These are phyloP conservation scores for Fundulus diaphanus DNA, from an alignment of 2,797 vertebrate species.

Conservation along the genomic window DNA sequence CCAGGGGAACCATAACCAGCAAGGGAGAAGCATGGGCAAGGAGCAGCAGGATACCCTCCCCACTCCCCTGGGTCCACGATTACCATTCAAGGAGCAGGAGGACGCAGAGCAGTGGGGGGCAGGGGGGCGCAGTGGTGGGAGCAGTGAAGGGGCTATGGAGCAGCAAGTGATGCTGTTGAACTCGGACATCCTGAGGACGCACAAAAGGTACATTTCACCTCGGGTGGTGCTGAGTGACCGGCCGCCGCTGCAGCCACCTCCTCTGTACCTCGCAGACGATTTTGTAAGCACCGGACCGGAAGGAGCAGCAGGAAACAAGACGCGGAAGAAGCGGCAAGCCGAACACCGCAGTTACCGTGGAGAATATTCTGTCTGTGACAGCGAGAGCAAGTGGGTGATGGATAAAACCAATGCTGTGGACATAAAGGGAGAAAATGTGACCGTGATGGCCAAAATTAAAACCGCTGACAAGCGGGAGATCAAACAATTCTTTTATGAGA, in stretches of 20 bases:
- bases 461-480: conserved; percentile 84
- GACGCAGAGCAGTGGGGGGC: conserved; percentile 47
- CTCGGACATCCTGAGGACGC: conserved; percentile 88
- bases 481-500: conserved; percentile 98
- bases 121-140: conserved; percentile 25
- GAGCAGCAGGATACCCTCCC: conserved; percentile 52
- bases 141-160: conserved; percentile 57
- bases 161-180: conserved; percentile 83
- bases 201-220: conserved; percentile 92
- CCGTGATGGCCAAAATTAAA: conserved; percentile 89
- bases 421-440: conserved; percentile 86
- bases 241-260: conserved; percentile 89
- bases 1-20: conserved; percentile 63
- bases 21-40: conserved; percentile 47
- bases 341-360: conserved; percentile 92
- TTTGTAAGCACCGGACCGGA: conserved; percentile 80
- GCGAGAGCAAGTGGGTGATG: conserved; percentile 93
- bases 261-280: conserved; percentile 91
- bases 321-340: conserved; percentile 87
- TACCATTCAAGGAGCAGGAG: conserved; percentile 50
- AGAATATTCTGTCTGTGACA: conserved; percentile 97
- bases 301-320: conserved; percentile 81
- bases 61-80: conserved; percentile 34
- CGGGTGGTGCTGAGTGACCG: conserved; percentile 92
- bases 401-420: conserved; percentile 92